phyloP scores from a whole-genome alignment of 2,888 invertebrate genomes.

The Drosophila paucipuncta region DNA sequence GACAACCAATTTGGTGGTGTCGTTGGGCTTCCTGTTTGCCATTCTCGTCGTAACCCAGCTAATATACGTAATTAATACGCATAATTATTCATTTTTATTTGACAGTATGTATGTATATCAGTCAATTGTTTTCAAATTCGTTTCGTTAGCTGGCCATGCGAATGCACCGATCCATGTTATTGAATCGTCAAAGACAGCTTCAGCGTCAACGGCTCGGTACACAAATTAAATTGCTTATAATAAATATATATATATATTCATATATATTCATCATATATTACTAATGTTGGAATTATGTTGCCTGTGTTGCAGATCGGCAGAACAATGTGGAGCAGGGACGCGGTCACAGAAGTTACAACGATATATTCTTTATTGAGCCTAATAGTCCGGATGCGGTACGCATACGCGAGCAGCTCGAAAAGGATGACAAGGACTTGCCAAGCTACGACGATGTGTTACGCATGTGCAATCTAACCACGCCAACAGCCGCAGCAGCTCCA shows the following conservation, averaged over 20 bases:
- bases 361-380: conserved; percentile 82
- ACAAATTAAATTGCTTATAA: not conserved
- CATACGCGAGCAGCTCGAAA: conserved; percentile 77
- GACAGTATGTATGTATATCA: not conserved
- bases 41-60: conserved; percentile 52
- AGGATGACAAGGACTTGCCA: conserved; percentile 83
- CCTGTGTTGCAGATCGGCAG: conserved; percentile 74
- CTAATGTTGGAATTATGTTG: conserved; percentile 2
- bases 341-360: conserved; percentile 67
- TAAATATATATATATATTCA: not conserved
- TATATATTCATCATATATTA: not conserved
- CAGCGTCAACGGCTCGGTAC: conserved; percentile 51
- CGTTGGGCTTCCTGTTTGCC: conserved; percentile 57
- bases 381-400: conserved; percentile 75
- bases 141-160: conserved; percentile 64
- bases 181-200: conserved; percentile 42
- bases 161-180: conserved; percentile 46
- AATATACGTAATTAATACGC: conserved; percentile 57
- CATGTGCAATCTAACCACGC: conserved; percentile 69
- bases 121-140: conserved; percentile 26
- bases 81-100: not conserved
- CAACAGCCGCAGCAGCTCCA: conserved; percentile 53
- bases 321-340: conserved; percentile 65
- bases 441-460: conserved; percentile 84
- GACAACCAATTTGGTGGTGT: conserved; percentile 47